phyloP scores from a whole-genome alignment of 2,888 invertebrate genomes.

The Chymomyza amoena region DNA sequence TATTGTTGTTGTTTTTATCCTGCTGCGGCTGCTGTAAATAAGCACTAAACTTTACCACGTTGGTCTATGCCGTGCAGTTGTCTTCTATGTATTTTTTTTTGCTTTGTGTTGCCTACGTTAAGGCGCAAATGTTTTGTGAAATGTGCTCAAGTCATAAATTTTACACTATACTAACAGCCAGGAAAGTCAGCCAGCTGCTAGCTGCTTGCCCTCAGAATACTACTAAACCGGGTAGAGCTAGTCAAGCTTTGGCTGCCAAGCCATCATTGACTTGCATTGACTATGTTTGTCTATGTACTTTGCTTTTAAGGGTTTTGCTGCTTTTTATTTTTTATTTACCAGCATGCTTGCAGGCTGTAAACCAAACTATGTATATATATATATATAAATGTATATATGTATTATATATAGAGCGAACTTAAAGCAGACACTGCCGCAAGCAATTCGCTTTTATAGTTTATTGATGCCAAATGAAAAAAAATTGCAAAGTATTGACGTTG shows the following conservation, averaged over 20 bases:
- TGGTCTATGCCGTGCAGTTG: slow-evolving; percentile 36
- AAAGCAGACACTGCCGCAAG: slow-evolving; percentile 52
- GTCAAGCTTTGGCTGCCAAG: slow-evolving; percentile 15
- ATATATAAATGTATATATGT: no score
- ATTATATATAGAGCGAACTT: not conserved
- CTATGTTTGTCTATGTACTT: slow-evolving; percentile 58
- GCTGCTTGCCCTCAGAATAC: not conserved
- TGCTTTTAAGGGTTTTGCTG: slow-evolving; percentile 35
- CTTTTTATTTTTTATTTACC: slow-evolving; percentile 14
- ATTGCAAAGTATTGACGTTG: slow-evolving; percentile 63
- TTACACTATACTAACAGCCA: slow-evolving; percentile 48
- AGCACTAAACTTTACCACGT: slow-evolving; percentile 66
- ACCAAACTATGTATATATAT: not conserved
- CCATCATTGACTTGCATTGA: slow-evolving; percentile 65
- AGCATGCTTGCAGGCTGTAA: not conserved
- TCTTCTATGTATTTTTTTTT: slow-evolving; percentile 14
- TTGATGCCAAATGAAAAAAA: slow-evolving; percentile 62
- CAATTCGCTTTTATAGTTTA: slow-evolving; percentile 70
- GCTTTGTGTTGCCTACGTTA: slow-evolving; percentile 28
- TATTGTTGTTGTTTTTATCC: not conserved
- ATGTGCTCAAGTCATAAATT: slow-evolving; percentile 71
- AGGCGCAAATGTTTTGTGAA: slow-evolving; percentile 70
- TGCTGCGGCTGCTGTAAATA: slow-evolving; percentile 47
- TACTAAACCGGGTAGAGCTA: slow-evolving; percentile 6
- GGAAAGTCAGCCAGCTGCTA: slow-evolving; percentile 18